Conservation (phyloP, 1,140 invertebrate species). For the Calycopis cecrops region DNA sequence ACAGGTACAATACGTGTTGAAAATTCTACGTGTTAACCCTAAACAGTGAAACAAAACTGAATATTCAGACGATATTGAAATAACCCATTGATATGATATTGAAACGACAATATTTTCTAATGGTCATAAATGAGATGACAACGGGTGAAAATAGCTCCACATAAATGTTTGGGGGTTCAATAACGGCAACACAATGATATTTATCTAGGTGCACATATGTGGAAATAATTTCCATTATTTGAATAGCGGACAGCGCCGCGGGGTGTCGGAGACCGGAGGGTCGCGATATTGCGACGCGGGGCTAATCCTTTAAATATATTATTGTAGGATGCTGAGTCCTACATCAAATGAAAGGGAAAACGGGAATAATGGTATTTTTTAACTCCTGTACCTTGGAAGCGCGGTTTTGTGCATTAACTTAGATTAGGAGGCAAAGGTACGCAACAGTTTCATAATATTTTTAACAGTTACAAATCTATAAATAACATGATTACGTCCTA, state of each 20-base stretch:
- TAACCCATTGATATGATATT: too few species aligned
- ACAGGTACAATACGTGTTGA: conserved; percentile 29
- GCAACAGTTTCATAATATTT: too few species aligned
- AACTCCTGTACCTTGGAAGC: not conserved
- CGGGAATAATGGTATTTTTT: conserved; percentile 18
- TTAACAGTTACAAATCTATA: too few species aligned
- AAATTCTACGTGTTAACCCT: not conserved
- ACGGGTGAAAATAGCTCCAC: conserved; percentile 62
- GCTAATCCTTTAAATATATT: conserved; percentile 76
- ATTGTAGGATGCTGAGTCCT: conserved; percentile 61
- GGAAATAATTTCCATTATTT: conserved; percentile 75
- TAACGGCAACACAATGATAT: conserved; percentile 74
- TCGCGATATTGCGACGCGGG: conserved; percentile 73
- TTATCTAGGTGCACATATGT: conserved; percentile 74
- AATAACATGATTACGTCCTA: too few species aligned
- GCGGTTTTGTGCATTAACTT: not conserved
- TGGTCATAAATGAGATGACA: conserved; percentile 40
- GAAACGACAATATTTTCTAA: not conserved
- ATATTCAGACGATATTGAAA: too few species aligned
- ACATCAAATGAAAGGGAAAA: conserved; percentile 49
- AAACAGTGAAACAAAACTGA: too few species aligned
- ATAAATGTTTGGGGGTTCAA: conserved; percentile 63
- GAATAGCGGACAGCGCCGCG: conserved; percentile 60
- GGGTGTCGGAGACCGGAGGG: conserved; percentile 48
- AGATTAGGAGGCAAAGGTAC: not conserved